These are phyloP conservation scores for Nycteola revayana DNA, from an alignment of 2,888 invertebrate species.

Conservation along the genomic window DNA sequence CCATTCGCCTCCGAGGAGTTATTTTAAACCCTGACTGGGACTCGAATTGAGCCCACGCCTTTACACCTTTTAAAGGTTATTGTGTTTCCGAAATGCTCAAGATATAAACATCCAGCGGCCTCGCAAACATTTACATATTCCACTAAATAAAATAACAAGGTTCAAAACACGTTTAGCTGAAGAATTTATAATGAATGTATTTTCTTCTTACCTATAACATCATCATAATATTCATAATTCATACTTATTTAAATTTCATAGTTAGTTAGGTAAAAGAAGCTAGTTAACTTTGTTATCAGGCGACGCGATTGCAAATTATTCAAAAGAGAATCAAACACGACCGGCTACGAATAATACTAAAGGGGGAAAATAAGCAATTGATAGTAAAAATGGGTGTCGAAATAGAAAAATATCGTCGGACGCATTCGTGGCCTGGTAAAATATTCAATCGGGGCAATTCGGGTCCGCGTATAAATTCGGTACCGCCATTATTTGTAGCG, in stretches of 20 bases:
- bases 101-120: constrained; percentile 44
- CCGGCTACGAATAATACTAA: constrained; percentile 71
- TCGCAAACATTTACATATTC: constrained; percentile 37
- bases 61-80: constrained; percentile 80
- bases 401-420: constrained; percentile 79
- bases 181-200: constrained; percentile 14
- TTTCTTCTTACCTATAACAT: too few species aligned
- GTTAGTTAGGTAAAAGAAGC: too few species aligned
- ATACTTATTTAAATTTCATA: too few species aligned
- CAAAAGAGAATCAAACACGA: constrained; percentile 27
- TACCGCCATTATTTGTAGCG: constrained; percentile 78
- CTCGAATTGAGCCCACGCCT: constrained; percentile 69
- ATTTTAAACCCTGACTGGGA: constrained; percentile 71
- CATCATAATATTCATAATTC: too few species aligned
- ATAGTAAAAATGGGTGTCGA: constrained; percentile 77
- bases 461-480: constrained; percentile 78
- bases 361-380: constrained; percentile 79
- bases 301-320: background rate
- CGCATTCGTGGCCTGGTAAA: constrained; percentile 79
- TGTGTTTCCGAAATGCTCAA: constrained; percentile 72
- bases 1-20: constrained; percentile 78
- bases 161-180: constrained; percentile 12
- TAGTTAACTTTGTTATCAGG: too few species aligned
- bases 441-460: constrained; percentile 81
- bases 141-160: constrained; percentile 25